Conservation (phyloP, 2,113 vertebrate genomes). For the Petrocephalus microphthalmus region DNA sequence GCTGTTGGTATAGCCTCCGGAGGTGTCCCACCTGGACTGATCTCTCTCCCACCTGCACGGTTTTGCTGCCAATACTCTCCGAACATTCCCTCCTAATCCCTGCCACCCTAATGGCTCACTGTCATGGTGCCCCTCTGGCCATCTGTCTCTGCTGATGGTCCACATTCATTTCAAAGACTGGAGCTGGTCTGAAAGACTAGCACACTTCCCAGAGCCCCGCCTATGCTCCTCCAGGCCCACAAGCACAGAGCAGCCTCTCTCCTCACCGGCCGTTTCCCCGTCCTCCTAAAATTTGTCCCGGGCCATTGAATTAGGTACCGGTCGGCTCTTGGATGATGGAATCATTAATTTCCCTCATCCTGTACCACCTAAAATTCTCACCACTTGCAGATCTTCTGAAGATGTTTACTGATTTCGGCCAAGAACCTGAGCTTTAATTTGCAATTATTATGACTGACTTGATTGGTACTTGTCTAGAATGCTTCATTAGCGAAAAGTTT, state of each 20-base stretch:
- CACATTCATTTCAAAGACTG: not conserved
- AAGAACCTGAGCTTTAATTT: not conserved
- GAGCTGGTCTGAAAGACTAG: not conserved
- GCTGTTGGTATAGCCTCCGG: not conserved
- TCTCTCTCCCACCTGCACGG: not conserved
- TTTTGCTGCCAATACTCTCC: not conserved
- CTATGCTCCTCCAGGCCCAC: not conserved
- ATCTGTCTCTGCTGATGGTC: not conserved
- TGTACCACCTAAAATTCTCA: not conserved
- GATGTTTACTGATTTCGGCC: not conserved
- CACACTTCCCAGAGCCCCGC: not conserved
- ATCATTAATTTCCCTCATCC: not conserved
- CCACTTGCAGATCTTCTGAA: not conserved
- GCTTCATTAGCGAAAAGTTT: not conserved
- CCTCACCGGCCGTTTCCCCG: not conserved
- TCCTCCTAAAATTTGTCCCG: not conserved
- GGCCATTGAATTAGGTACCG: not conserved
- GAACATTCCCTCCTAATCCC: not conserved
- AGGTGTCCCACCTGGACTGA: not conserved
- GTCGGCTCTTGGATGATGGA: not conserved
- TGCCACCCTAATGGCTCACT: not conserved
- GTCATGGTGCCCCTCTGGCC: not conserved
- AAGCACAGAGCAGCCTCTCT: not conserved
- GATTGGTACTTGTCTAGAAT: not conserved
- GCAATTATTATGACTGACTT: not conserved